Evolutionary conservation across 2,797 vertebrate species (phyloP).

Genomic region (Oophaga sylvatica): DNA sequence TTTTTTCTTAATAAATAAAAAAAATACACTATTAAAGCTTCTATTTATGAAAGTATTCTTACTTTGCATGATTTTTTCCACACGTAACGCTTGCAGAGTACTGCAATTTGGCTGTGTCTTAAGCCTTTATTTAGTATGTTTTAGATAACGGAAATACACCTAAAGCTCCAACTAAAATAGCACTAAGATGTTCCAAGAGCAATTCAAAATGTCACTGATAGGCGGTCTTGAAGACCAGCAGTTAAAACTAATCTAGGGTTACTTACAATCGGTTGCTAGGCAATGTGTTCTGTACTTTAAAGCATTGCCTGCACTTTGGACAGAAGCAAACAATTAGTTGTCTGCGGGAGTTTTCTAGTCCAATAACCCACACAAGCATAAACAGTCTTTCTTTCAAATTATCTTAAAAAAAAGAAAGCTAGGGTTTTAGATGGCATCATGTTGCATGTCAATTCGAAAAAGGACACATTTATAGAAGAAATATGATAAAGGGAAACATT

Average conservation of each 20-base stretch:
- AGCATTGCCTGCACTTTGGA: conserved; percentile 16
- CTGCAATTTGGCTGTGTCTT: not conserved
- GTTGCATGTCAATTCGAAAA: not conserved
- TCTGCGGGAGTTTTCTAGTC: not conserved
- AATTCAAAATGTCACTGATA: not conserved
- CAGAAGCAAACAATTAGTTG: conserved; percentile 32
- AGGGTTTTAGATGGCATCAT: not conserved
- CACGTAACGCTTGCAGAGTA: too few relatives aligned
- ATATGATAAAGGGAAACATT: too few relatives aligned
- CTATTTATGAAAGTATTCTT: too few relatives aligned
- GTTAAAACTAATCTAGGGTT: conserved; percentile 36
- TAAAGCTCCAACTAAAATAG: not conserved
- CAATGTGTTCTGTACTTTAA: conserved; percentile 24
- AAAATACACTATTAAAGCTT: too few relatives aligned
- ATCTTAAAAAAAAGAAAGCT: too few relatives aligned
- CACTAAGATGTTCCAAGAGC: not conserved
- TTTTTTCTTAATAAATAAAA: too few relatives aligned
- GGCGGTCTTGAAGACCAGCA: conserved; percentile 3
- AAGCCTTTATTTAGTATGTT: not conserved
- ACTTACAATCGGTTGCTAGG: conserved; percentile 5
- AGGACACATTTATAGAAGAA: not conserved
- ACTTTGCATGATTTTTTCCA: too few relatives aligned
- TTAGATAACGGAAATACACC: not conserved
- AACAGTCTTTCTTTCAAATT: not conserved
- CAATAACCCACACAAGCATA: not conserved